These are phyloP conservation scores for Dinocampus coccinellae DNA, from an alignment of 2,888 invertebrate species.

Conservation along the genomic window DNA sequence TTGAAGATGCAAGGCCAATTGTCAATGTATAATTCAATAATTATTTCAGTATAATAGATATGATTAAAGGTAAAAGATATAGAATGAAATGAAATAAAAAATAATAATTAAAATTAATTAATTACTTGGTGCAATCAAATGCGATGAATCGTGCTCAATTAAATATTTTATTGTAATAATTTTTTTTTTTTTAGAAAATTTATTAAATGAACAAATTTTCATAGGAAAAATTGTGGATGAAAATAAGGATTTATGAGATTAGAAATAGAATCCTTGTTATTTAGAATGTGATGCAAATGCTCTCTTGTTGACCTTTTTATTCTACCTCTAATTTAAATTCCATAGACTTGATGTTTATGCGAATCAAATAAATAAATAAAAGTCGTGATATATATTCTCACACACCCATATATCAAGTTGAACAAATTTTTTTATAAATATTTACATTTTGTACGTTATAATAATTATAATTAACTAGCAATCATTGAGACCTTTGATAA, in stretches of 20 bases:
- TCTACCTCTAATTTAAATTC: conserved; percentile 42
- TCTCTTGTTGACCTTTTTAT: conserved; percentile 46
- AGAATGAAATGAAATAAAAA: too few relatives aligned
- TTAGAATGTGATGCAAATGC: conserved; percentile 32
- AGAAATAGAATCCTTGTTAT: background rate
- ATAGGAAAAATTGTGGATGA: background rate
- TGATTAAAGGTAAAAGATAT: background rate
- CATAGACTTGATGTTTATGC: conserved; percentile 9
- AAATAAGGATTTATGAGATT: background rate
- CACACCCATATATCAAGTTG: background rate
- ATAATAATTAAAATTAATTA: too few relatives aligned
- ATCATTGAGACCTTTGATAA: background rate
- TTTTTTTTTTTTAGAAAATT: background rate
- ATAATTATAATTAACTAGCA: background rate
- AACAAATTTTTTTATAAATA: background rate
- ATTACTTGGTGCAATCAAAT: background rate
- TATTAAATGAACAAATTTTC: background rate
- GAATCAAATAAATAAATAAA: conserved; percentile 8
- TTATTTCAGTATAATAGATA: background rate
- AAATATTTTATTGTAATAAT: background rate
- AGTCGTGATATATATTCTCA: background rate
- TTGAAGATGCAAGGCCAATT: conserved; percentile 43
- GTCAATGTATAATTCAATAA: conserved; percentile 40
- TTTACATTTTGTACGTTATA: background rate
- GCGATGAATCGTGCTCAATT: conserved; percentile 3